Conservation (phyloP, 2,888 invertebrate genomes). For the Plagiodera versicolora region DNA sequence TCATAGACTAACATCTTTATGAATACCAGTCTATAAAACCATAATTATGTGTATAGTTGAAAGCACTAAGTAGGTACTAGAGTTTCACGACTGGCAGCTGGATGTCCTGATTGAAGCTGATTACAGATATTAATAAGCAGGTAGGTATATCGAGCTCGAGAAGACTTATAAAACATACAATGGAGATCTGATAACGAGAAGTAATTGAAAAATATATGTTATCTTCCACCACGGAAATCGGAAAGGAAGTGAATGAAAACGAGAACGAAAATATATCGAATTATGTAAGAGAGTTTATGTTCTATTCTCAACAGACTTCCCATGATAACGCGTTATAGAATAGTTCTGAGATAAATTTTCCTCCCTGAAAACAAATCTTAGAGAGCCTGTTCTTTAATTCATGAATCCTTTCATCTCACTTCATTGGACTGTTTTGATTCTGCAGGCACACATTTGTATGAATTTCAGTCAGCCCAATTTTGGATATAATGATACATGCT, state of each 20-base stretch:
- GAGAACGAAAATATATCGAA: too few relatives aligned
- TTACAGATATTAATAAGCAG: slow-evolving; percentile 44
- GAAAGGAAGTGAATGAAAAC: background rate
- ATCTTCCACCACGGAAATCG: slow-evolving; percentile 13
- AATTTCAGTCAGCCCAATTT: too few relatives aligned
- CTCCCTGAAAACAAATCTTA: too few relatives aligned
- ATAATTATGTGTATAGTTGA: slow-evolving; percentile 38
- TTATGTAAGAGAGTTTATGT: too few relatives aligned
- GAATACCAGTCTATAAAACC: slow-evolving; percentile 28
- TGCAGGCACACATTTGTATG: too few relatives aligned
- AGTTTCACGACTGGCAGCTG: slow-evolving; percentile 42
- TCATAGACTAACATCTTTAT: slow-evolving; percentile 8
- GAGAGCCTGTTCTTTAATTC: too few relatives aligned
- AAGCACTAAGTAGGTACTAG: slow-evolving; percentile 39
- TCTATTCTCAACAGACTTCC: too few relatives aligned
- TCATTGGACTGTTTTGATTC: too few relatives aligned
- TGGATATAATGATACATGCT: background rate
- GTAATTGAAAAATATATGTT: slow-evolving; percentile 40
- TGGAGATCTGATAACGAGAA: slow-evolving; percentile 39
- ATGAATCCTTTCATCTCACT: too few relatives aligned
- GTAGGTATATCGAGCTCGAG: slow-evolving; percentile 27
- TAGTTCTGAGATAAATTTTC: too few relatives aligned
- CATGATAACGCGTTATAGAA: too few relatives aligned
- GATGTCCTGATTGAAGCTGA: slow-evolving; percentile 44
- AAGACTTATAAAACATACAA: slow-evolving; percentile 22